Conservation (phyloP, 2,113 vertebrate genomes). For the Neofelis nebulosa region DNA sequence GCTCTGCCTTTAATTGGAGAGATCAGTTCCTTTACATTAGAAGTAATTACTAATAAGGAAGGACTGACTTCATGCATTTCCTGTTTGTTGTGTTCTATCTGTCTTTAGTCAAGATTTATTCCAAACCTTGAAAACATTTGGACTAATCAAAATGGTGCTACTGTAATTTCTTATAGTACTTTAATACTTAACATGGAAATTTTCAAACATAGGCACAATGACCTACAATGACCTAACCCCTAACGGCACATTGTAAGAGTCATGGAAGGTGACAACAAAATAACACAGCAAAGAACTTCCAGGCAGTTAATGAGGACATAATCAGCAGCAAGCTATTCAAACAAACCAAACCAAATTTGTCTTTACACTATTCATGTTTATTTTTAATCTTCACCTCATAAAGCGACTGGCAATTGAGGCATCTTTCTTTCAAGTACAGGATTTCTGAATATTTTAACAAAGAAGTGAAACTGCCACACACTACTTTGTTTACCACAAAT, state of each 20-base stretch:
- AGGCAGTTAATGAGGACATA: not conserved
- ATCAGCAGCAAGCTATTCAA: not conserved
- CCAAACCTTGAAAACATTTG: not conserved
- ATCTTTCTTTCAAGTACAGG: not conserved
- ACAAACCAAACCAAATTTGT: not conserved
- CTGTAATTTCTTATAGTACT: not conserved
- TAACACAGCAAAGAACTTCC: not conserved
- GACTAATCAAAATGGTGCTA: not conserved
- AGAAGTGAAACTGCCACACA: not conserved
- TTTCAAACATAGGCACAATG: not conserved
- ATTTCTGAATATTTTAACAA: not conserved
- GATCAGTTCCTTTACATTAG: not conserved
- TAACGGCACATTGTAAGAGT: not conserved
- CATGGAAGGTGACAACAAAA: not conserved
- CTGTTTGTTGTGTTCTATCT: not conserved
- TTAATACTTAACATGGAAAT: not conserved
- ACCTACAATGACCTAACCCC: not conserved
- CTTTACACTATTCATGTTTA: not conserved
- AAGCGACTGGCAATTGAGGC: not conserved
- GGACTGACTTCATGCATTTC: not conserved
- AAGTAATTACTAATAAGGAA: not conserved
- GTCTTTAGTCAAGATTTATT: not conserved
- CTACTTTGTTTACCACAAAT: not conserved
- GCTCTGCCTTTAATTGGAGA: not conserved
- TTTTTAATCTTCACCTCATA: not conserved